Conservation (phyloP, 2,888 invertebrate species). For the Spilosoma lubricipeda region DNA sequence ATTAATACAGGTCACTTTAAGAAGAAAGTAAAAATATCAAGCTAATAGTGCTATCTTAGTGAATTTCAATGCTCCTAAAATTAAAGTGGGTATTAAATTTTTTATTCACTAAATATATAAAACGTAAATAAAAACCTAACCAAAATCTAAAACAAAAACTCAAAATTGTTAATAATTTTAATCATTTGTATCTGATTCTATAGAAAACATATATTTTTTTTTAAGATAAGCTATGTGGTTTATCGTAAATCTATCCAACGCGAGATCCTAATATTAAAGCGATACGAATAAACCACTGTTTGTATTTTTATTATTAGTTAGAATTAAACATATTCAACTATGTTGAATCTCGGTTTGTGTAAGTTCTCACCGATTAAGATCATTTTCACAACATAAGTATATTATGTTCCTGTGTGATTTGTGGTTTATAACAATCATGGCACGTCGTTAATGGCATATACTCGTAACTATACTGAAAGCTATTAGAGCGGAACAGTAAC, state of each 20-base stretch:
- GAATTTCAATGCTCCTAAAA: too few species aligned
- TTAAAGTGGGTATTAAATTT: too few species aligned
- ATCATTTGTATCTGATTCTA: too few species aligned
- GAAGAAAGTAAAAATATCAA: background rate
- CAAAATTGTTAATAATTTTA: too few species aligned
- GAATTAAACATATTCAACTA: background rate
- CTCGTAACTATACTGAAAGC: background rate
- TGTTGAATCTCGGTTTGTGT: background rate
- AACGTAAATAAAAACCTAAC: background rate
- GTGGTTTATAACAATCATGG: background rate
- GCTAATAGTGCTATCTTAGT: too few species aligned
- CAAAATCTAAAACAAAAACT: background rate
- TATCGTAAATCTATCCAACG: background rate
- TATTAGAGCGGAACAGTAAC: constrained; percentile 2
- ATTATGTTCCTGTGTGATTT: background rate
- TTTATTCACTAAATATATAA: too few species aligned
- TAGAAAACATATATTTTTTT: too few species aligned
- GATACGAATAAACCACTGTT: background rate
- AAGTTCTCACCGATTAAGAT: background rate
- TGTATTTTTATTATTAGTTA: background rate
- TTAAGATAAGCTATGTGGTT: background rate
- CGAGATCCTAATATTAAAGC: background rate
- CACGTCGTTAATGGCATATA: background rate
- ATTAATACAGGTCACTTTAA: background rate
- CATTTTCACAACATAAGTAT: background rate